Evolutionary conservation across 2,888 invertebrate genomes (phyloP).

Genomic region (Monopis laevigella): DNA sequence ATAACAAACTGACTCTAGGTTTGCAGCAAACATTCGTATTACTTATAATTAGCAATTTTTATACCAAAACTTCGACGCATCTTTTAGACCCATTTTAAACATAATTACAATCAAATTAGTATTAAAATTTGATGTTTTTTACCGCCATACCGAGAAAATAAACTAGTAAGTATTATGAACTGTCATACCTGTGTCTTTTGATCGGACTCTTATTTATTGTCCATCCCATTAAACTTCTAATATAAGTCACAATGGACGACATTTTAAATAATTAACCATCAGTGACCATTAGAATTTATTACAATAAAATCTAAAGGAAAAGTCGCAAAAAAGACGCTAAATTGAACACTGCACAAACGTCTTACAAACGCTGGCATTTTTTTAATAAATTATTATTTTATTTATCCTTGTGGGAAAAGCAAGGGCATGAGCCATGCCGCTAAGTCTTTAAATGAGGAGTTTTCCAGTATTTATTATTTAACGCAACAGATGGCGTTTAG

Average conservation of each 20-base stretch:
- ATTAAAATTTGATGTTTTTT: conserved; percentile 29
- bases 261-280: conserved; percentile 1
- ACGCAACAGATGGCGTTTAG: no score
- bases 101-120: conserved; percentile 24
- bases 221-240: conserved; percentile 48
- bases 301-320: no score
- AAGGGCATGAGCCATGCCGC: no score
- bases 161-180: conserved; percentile 46
- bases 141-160: conserved; percentile 50
- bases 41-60: no score
- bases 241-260: conserved; percentile 24
- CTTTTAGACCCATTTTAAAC: conserved; percentile 43
- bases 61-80: conserved; percentile 53
- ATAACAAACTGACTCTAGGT: conserved; percentile 14
- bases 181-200: conserved; percentile 63
- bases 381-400: no score
- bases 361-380: no score
- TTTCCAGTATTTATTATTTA: no score
- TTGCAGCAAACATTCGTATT: conserved; percentile 23
- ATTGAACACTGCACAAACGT: background rate
- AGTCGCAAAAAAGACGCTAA: no score
- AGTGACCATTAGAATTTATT: no score
- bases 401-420: no score
- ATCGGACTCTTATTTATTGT: conserved; percentile 35
- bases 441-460: no score